Evolutionary conservation across 2,113 vertebrate genomes (phyloP).

Genomic region (Misgurnus mizolepis): DNA sequence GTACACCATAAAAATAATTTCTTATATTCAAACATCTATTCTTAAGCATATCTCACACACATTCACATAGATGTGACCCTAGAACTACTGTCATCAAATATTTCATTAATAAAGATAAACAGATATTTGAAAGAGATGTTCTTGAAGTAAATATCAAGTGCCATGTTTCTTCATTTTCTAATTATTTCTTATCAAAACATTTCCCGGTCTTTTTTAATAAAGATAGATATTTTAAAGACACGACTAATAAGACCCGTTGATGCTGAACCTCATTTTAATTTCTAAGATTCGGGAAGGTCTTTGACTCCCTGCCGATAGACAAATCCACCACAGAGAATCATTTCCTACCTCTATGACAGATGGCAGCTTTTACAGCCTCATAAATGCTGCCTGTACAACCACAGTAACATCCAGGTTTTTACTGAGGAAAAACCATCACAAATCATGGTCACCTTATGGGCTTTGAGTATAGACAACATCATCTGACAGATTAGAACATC

Average conservation of each 20-base stretch:
- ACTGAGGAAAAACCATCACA: slow-evolving; percentile 59
- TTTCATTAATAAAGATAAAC: not conserved
- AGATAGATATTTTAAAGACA: slow-evolving; percentile 7
- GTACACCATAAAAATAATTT: too few species aligned
- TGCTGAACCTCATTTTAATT: slow-evolving; percentile 25
- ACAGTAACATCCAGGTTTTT: slow-evolving; percentile 46
- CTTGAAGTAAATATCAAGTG: not conserved
- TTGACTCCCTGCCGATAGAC: slow-evolving; percentile 17
- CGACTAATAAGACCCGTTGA: slow-evolving; percentile 5
- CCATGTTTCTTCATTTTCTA: not conserved
- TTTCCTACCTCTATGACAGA: slow-evolving; percentile 60
- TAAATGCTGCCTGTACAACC: slow-evolving; percentile 53
- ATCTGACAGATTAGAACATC: slow-evolving; percentile 12
- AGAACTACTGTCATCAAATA: not conserved
- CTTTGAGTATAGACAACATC: slow-evolving; percentile 21
- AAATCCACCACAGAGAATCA: slow-evolving; percentile 40
- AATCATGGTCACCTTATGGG: slow-evolving; percentile 40
- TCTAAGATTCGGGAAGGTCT: slow-evolving; percentile 26
- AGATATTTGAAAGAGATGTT: not conserved
- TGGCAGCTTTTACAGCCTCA: slow-evolving; percentile 61
- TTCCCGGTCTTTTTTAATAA: slow-evolving; percentile 2
- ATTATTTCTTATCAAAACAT: not conserved
- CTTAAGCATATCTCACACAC: too few species aligned
- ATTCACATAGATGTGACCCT: too few species aligned
- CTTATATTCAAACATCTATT: too few species aligned